These are phyloP conservation scores for Champsocephalus gunnari DNA, from an alignment of 2,797 vertebrate species.

Conservation along the genomic window DNA sequence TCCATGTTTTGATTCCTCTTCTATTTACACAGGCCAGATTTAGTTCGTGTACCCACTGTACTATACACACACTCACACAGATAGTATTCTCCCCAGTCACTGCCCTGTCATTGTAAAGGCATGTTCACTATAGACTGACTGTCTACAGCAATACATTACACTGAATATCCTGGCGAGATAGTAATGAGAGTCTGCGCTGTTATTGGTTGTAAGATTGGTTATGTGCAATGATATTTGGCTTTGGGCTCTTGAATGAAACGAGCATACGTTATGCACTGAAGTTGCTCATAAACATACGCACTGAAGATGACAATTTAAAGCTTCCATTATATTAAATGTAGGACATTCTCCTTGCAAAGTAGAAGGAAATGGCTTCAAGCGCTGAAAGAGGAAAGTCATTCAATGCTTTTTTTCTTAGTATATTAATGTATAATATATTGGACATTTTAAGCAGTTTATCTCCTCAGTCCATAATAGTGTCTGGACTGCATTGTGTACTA, in stretches of 20 bases:
- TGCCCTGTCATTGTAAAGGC: constrained; percentile 44
- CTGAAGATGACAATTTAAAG: constrained; percentile 65
- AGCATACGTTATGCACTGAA: constrained; percentile 67
- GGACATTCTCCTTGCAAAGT: constrained; percentile 29
- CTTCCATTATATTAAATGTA: constrained; percentile 56
- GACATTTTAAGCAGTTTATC: constrained; percentile 39
- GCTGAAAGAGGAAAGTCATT: constrained; percentile 39
- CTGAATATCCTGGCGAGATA: constrained; percentile 44
- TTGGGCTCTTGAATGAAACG: constrained; percentile 48
- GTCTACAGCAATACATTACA: constrained; percentile 67
- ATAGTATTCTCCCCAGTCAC: constrained; percentile 41
- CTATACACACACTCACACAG: constrained; percentile 21
- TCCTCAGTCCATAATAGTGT: constrained; percentile 65
- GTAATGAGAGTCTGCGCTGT: constrained; percentile 43
- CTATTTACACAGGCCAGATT: constrained; percentile 62
- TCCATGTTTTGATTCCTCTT: constrained; percentile 53
- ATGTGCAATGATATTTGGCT: constrained; percentile 55
- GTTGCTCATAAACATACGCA: constrained; percentile 52
- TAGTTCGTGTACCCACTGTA: constrained; percentile 36
- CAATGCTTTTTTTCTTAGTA: neutral
- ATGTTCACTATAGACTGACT: constrained; percentile 42
- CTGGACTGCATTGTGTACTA: constrained; percentile 83
- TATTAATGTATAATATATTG: constrained; percentile 42
- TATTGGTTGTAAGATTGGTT: constrained; percentile 40
- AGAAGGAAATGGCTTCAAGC: constrained; percentile 37